phyloP scores from a whole-genome alignment of 2,113 vertebrate genomes.

The Phainopepla nitens region DNA sequence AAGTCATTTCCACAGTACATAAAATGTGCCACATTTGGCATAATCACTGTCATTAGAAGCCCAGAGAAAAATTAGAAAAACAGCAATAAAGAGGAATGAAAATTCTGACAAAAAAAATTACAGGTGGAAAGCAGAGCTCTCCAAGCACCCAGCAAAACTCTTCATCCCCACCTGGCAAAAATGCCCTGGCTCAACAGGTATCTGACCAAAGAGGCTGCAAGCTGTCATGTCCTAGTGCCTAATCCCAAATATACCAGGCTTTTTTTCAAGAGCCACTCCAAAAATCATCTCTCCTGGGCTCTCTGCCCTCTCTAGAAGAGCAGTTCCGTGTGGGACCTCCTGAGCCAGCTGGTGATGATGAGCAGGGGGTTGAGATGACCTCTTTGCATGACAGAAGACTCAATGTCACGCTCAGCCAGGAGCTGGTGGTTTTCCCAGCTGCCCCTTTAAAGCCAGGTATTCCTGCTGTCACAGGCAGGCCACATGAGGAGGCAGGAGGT shows the following conservation, averaged over 20 bases:
- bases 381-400: neutral
- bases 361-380: neutral
- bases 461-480: neutral
- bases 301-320: neutral
- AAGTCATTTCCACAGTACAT: neutral
- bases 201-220: neutral
- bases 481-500: neutral
- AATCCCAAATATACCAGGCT: neutral
- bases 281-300: neutral
- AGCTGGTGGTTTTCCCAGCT: neutral
- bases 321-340: neutral
- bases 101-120: neutral
- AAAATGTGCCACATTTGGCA: neutral
- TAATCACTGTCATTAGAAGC: neutral
- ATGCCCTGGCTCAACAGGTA: neutral
- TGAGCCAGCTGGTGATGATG: neutral
- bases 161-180: neutral
- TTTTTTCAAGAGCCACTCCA: neutral
- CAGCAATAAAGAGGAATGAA: neutral
- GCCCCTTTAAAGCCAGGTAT: neutral
- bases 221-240: neutral
- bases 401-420: accelerated
- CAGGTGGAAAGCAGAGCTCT: neutral
- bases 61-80: neutral
- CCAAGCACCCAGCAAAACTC: neutral